These are phyloP conservation scores for Miichthys miiuy DNA, from an alignment of 2,797 vertebrate species.

Conservation along the genomic window DNA sequence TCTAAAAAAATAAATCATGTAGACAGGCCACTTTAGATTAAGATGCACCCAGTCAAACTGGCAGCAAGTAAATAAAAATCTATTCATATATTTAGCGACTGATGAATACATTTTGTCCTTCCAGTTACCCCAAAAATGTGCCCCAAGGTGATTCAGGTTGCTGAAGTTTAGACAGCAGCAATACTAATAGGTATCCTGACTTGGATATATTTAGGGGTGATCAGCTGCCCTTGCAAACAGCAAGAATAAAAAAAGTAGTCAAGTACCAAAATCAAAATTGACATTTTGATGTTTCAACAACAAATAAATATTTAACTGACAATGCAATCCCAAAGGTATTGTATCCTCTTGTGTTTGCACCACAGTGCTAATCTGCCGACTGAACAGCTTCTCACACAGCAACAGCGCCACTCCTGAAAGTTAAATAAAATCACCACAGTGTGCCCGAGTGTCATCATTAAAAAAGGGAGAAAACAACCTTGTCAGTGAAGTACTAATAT, in stretches of 20 bases:
- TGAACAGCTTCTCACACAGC: background rate
- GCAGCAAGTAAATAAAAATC: background rate
- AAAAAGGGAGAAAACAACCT: slow-evolving; percentile 11
- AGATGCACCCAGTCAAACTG: background rate
- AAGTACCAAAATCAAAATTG: slow-evolving; percentile 1
- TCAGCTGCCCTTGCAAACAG: background rate
- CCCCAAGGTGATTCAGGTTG: background rate
- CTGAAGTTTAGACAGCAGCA: background rate
- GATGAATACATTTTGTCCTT: background rate
- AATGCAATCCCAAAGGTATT: background rate
- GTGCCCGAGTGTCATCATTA: background rate
- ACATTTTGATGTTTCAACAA: slow-evolving; percentile 11
- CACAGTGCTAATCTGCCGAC: background rate
- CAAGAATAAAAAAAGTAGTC: too few species aligned
- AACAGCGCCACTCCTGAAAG: background rate
- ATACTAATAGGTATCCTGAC: background rate
- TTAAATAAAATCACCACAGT: background rate
- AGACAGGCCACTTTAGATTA: background rate
- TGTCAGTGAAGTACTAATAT: slow-evolving; percentile 11
- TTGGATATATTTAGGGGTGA: background rate
- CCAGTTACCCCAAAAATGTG: background rate
- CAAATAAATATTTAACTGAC: background rate
- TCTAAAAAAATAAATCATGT: background rate
- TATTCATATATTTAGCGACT: background rate
- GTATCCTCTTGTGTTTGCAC: background rate